These are phyloP conservation scores for rabbit (Oryctolagus cuniculus) DNA, from an alignment of 2,113 vertebrate species.

Conservation along the genomic window mOryCun1.1 NC_091452.1:25213001-25213500, in stretches of 20 bases:
- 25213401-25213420: neutral
- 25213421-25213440: neutral
- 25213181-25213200: neutral
- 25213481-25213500: neutral
- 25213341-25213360: neutral
- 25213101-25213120: neutral
- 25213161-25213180: neutral
- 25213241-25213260: neutral
- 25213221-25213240: neutral
- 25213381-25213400: neutral
- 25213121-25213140: neutral
- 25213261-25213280: neutral
- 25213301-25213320: neutral
- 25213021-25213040: too few relatives aligned
- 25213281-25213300: conserved; percentile 3
- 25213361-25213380: neutral
- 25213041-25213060: too few relatives aligned
- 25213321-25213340: neutral
- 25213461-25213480: neutral
- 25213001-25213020: too few relatives aligned
- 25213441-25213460: neutral
- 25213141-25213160: neutral
- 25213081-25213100: too few relatives aligned
- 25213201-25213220: neutral
- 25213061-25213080: too few relatives aligned